Percentiles rank a stretch among this genome's conserved stretches.
Conservation (phyloP, 2,888 invertebrate genomes). For the Dynastes hyllus region DNA sequence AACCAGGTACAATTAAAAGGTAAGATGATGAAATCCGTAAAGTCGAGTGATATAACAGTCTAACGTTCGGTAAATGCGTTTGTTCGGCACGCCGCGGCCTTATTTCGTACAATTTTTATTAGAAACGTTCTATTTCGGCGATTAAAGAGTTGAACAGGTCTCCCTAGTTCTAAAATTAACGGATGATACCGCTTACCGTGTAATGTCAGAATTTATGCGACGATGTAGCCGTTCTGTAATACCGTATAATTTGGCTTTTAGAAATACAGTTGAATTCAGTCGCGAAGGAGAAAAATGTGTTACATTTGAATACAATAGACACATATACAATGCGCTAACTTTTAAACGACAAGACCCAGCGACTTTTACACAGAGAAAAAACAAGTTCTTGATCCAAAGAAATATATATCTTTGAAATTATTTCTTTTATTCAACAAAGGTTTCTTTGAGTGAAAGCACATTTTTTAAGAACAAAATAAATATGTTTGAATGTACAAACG, state of each 20-base stretch:
- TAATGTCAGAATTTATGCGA: neutral
- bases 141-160: neutral
- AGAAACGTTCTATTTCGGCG: neutral
- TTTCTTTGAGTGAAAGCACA: too few relatives aligned
- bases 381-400: too few relatives aligned
- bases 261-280: neutral
- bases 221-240: too few relatives aligned
- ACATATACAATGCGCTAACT: neutral
- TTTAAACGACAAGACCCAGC: too few relatives aligned
- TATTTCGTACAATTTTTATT: neutral
- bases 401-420: too few relatives aligned
- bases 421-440: too few relatives aligned
- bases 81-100: neutral
- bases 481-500: too few relatives aligned
- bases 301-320: constrained; percentile 26
- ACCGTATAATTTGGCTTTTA: neutral
- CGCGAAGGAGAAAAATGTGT: neutral
- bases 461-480: too few relatives aligned
- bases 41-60: neutral
- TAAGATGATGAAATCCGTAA: neutral
- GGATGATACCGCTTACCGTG: neutral
- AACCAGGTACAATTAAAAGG: neutral
- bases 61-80: neutral
- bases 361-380: too few relatives aligned
- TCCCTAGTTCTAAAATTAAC: neutral